Percentiles rank a stretch among this genome's conserved stretches.
These are phyloP conservation scores for Falco naumanni DNA, from an alignment of 2,797 vertebrate genomes.

Conservation along the genomic window DNA sequence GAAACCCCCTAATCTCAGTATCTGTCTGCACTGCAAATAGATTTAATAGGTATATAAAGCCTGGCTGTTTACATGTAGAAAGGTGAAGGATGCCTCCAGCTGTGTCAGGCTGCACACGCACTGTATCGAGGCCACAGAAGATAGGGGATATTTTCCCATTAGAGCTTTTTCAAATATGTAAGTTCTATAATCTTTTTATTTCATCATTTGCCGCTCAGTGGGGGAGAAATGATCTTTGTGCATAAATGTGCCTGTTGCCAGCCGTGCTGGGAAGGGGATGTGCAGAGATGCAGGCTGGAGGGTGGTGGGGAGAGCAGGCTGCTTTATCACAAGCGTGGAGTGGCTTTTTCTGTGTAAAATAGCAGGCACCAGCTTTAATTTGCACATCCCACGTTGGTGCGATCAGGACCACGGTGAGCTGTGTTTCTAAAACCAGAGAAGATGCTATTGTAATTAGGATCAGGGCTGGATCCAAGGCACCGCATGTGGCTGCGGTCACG, in stretches of 20 bases:
- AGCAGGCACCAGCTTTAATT: not conserved
- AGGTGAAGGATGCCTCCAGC: constrained; percentile 16
- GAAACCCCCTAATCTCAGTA: not conserved
- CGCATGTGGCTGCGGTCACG: fast-evolving
- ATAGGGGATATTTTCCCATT: constrained; percentile 25
- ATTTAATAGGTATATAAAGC: not conserved
- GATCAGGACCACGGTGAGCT: not conserved
- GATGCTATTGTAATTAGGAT: not conserved
- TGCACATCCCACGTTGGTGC: not conserved
- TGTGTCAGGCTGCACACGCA: not conserved
- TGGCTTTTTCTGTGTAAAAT: not conserved
- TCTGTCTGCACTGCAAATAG: not conserved
- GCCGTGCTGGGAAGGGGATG: not conserved
- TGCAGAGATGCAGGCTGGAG: not conserved
- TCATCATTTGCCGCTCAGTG: not conserved
- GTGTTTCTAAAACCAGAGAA: not conserved
- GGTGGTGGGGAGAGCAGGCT: not conserved
- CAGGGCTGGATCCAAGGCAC: not conserved
- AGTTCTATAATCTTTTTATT: constrained; percentile 22
- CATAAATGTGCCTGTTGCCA: not conserved
- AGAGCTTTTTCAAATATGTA: not conserved
- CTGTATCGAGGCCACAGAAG: not conserved
- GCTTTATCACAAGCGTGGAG: not conserved
- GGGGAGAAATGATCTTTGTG: not conserved
- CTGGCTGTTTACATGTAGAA: not conserved